Evolutionary conservation across 2,113 vertebrate species (phyloP), one percentile per base, ranked within the genome.

Genomic region (Apaloderma vittatum): DNA sequence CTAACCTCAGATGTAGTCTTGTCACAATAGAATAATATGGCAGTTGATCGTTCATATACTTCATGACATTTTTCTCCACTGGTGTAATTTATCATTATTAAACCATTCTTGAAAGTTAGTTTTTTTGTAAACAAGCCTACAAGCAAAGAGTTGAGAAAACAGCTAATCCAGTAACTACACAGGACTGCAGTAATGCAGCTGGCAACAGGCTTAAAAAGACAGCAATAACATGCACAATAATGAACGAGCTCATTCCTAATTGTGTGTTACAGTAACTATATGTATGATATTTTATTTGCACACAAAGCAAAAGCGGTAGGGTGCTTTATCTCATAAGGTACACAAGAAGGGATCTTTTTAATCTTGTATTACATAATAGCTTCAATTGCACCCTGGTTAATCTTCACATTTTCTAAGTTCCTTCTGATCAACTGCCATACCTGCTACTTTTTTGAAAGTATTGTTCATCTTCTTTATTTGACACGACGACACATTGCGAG

Each of bases 11-110:
- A 95, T 26, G 91, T 96, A 94, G 97, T 97, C 29, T 98, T 98
- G 97, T 99, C 98, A 72, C 99, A 99, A 73, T 98, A 98, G 97
- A 99, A 99, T 32, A 99, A 96, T 93, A 99, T 98, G 84, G 98
- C 98, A 1, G 99, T 99, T 21, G 99, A 99, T 30, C 99, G 98
- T 6, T 98, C 63, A 15, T 99, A 99, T 46, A 99, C 97, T 55
- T 97, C 98, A 78, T 99, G 99, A 91, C 99, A 99, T 14, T 40
- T 93, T 15, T 99, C 99, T 27, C 99, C 99, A 3, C 34, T 96
- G 0, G 99, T 99, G 92, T 99, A 99, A 97, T 99, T 99, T 86
- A 99, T 98, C 97, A 99, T 99, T 76, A 99, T 98, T 77, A 99
- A 95, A 27, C 99, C 99, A 65, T 99, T 99, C 92, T 99, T 98